Evolutionary conservation across 2,888 invertebrate genomes (phyloP).

Genomic region (Andrena haemorrhoa): DNA sequence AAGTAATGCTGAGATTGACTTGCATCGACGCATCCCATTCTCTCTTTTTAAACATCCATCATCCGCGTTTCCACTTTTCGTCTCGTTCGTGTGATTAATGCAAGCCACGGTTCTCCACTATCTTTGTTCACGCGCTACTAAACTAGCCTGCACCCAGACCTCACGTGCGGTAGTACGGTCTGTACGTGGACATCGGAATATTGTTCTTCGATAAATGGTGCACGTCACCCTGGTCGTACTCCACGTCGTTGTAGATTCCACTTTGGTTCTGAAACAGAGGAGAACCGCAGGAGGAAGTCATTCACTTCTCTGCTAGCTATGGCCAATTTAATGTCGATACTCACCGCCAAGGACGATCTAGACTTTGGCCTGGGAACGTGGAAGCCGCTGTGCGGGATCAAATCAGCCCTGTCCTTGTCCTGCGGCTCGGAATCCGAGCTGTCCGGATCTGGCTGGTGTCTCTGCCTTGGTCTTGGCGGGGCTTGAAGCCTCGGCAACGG

Average conservation of each 20-base stretch:
- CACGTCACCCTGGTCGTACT: constrained; percentile 90
- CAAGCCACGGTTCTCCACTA: constrained; percentile 19
- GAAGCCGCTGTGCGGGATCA: constrained; percentile 89
- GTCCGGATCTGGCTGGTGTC: constrained; percentile 81
- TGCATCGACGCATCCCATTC: constrained; percentile 8
- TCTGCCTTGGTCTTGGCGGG: constrained; percentile 80
- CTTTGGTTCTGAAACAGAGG: constrained; percentile 91
- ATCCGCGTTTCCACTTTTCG: not conserved
- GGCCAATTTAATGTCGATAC: constrained; percentile 55
- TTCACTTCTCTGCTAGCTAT: not conserved
- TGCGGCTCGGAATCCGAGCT: constrained; percentile 84
- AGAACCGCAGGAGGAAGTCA: not conserved
- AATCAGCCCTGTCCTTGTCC: constrained; percentile 91
- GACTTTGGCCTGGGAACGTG: constrained; percentile 94
- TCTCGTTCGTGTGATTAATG: constrained; percentile 6
- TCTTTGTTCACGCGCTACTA: constrained; percentile 19
- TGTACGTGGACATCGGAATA: constrained; percentile 93
- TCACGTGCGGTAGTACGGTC: constrained; percentile 88
- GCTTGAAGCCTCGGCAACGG: constrained; percentile 88
- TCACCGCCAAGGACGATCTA: constrained; percentile 89
- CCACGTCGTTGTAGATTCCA: constrained; percentile 96
- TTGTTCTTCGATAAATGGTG: constrained; percentile 86
- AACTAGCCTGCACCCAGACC: constrained; percentile 30
- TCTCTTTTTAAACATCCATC: not conserved
- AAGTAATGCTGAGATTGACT: constrained; percentile 42